These are phyloP conservation scores for Bambusicola thoracicus DNA, from an alignment of 2,113 vertebrate species.

Conservation along the genomic window DNA sequence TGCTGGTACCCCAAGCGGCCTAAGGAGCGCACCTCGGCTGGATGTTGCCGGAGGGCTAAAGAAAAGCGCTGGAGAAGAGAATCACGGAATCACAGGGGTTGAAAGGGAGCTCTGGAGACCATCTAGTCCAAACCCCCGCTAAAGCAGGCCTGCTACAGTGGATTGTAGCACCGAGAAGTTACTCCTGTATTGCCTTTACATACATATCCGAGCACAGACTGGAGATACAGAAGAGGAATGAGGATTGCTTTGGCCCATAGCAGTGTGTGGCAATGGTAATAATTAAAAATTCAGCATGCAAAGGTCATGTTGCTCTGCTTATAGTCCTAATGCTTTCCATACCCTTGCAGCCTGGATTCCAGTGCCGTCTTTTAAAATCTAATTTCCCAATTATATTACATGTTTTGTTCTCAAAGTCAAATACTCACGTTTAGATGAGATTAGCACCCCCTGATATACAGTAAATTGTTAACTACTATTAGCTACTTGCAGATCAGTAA, in stretches of 20 bases:
- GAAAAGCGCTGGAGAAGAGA: neutral
- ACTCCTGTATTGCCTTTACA: neutral
- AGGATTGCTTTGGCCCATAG: neutral
- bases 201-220: neutral
- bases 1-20: neutral
- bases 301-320: slow-evolving; percentile 41
- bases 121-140: no score
- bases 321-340: slow-evolving; percentile 34
- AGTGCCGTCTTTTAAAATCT: neutral
- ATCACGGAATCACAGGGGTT: no score
- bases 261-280: neutral
- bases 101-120: no score
- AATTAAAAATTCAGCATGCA: slow-evolving; percentile 5
- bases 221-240: neutral
- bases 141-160: no score
- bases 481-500: neutral
- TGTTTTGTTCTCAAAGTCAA: slow-evolving; percentile 10
- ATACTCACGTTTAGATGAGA: neutral
- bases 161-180: no score
- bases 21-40: neutral
- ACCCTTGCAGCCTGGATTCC: neutral
- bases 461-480: neutral
- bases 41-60: neutral
- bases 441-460: slow-evolving; percentile 17
- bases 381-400: slow-evolving; percentile 17